Conservation (phyloP, 2,888 invertebrate genomes). For the Troides oblongomaculatus region DNA sequence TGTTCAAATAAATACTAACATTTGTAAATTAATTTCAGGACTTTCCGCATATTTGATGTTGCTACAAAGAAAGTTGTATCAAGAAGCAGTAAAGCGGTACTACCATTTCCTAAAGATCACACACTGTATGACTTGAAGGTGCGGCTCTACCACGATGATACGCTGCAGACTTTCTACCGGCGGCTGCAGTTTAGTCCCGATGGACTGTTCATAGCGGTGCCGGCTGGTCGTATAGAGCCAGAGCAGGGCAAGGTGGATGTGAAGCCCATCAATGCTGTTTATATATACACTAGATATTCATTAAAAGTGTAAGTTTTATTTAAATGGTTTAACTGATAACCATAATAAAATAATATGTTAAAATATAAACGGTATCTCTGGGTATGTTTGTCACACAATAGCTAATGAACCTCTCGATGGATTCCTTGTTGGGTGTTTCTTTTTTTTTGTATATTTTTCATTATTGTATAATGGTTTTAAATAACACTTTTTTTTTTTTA, state of each 20-base stretch:
- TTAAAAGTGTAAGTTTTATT: constrained; percentile 78
- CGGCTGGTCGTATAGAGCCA: constrained; percentile 90
- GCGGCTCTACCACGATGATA: constrained; percentile 93
- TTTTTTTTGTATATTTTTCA: too few species aligned
- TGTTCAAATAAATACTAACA: too few species aligned
- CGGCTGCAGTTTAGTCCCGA: constrained; percentile 94
- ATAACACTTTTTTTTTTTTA: too few species aligned
- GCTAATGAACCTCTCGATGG: too few species aligned
- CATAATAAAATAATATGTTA: too few species aligned
- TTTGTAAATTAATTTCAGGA: constrained; percentile 57
- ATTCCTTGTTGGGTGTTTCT: too few species aligned
- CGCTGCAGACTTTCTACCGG: constrained; percentile 95
- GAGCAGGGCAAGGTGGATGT: constrained; percentile 80
- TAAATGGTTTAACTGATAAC: too few species aligned
- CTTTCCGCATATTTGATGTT: constrained; percentile 84
- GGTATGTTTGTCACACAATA: too few species aligned
- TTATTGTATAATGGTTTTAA: too few species aligned
- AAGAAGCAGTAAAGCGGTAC: constrained; percentile 82
- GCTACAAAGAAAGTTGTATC: constrained; percentile 83
- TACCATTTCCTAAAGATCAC: constrained; percentile 78
- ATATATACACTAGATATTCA: constrained; percentile 80
- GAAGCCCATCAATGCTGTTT: constrained; percentile 79
- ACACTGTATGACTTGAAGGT: constrained; percentile 81
- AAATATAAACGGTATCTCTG: too few species aligned
- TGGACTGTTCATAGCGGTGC: constrained; percentile 93